Base-by-base conservation (phyloP, 2,113 vertebrate species). In the Chlamydotis undulata region DNA sequence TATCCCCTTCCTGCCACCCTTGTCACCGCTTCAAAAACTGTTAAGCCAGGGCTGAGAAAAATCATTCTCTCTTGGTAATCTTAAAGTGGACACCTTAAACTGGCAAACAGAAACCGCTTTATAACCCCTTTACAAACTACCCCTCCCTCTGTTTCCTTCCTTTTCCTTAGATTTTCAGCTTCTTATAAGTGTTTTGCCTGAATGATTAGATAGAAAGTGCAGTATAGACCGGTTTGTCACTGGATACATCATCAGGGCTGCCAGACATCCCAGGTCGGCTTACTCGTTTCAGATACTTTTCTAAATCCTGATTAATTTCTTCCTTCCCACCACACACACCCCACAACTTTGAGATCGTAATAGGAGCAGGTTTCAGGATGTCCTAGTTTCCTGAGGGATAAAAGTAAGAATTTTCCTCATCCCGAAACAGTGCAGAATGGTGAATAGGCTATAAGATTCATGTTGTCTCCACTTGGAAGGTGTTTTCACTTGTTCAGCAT, bases 1-100 rank as follows among this genome's bases (percentile, higher is more conserved):
- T 87, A 93, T 91, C 61, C 81, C 24, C 17, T 76, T 87, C 83
- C 65, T 95, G 45, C 35, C 6, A 8, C 53, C 29, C 29, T 82
- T 82, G 69, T 79, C 81, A 96, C 57, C 10, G 53, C 74, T 93
- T 89, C 89, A 93, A 82, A 91, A 91, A 91, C 76, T 65, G 19
- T 59, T 89, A 83, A 95, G 7, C n/a, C 33, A 64, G 16, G 22
- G 35, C 52, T 94, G 81, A 87, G 87, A 94, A 94, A 94, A 91
- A 87, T 64, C 7, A 65, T 95, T 91, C 43, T 45, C 12, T 91
- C 29, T 79, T 29, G 82, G 35, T 68, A 94, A 91, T 85, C 70
- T 57, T 17, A 21, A 81, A 87, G 60, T 10, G 15, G 24, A 94
- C 18, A 82, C 35, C 43, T 93, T 82, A 91, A 95, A 87, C 25